phyloP scores from a whole-genome alignment of 2,888 invertebrate genomes.

The Mesorhabditis sp. region DNA sequence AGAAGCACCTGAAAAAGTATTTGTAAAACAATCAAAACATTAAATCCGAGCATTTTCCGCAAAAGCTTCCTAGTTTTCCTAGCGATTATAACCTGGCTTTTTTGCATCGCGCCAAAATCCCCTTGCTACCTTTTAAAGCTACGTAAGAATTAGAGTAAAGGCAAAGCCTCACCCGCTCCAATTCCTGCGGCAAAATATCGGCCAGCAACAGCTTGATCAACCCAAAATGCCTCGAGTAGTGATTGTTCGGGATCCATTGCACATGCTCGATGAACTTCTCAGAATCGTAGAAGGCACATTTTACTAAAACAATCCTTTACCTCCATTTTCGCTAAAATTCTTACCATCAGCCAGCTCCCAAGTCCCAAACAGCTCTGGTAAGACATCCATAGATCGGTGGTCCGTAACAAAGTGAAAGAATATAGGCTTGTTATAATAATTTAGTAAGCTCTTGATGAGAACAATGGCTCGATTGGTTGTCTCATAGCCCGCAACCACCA shows the following conservation, averaged over 20 bases:
- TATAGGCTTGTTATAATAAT: background rate
- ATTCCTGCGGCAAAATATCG: conserved; percentile 16
- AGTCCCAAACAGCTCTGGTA: conserved; percentile 15
- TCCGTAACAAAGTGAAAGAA: background rate
- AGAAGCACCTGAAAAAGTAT: conserved; percentile 25
- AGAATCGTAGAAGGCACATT: conserved; percentile 19
- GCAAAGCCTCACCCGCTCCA: conserved; percentile 18
- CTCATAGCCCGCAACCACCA: background rate
- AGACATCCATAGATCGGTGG: background rate
- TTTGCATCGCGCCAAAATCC: too few relatives aligned
- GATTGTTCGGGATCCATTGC: conserved; percentile 33
- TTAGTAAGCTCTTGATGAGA: background rate
- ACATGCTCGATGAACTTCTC: conserved; percentile 19
- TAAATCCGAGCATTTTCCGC: too few relatives aligned
- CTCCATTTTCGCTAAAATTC: background rate
- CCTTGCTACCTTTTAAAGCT: too few relatives aligned
- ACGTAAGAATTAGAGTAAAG: too few relatives aligned
- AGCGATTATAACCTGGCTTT: too few relatives aligned
- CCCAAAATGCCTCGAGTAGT: conserved; percentile 30
- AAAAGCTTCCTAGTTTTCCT: too few relatives aligned
- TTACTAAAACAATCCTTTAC: conserved; percentile 10
- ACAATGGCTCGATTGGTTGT: background rate
- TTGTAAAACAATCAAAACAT: too few relatives aligned
- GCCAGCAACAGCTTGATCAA: conserved; percentile 30
- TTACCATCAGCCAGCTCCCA: conserved; percentile 25